Evolutionary conservation across 2,113 vertebrate species (phyloP), one percentile per base, ranked within the genome.

Genomic region (Nyctereutes procyonoides): DNA sequence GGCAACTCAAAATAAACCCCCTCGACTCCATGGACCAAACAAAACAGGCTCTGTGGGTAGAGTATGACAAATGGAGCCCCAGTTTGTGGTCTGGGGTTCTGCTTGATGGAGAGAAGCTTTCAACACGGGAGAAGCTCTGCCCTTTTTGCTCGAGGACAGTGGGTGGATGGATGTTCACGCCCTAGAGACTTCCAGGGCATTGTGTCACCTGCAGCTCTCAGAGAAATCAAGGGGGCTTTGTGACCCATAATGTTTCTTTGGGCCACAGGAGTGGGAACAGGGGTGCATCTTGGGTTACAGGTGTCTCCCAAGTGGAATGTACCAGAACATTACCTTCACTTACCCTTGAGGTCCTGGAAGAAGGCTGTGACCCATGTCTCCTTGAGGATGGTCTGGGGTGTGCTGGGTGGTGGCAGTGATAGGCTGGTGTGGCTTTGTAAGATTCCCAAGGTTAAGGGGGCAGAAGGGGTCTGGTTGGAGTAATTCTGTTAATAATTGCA

Each of bases 31-130:
- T 5, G 3, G 32, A 43, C 69, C 63, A 4, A 43, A 20, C 0
- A 6, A 28, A 38, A 14, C 19, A 1, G 11, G 11, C 58, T 32
- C 51, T 0, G 0, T 35, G 67, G 22, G 32, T 10, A 65, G 73
- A 38, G 24, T 35, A 1, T 4, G 60, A 8, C 43, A 56, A 0
- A 0, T 0, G 62, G 35, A 28, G 19, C 17, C 55, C 60, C 13
- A 7, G 0, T 60, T 77, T n/a, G 69, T 67, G n/a, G 28, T 8
- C 86, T 5, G 3, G 60, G 43, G 71, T 77, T 19, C 0, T 4
- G 11, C 22, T 55, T 84, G 14, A 43, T 62, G 53, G n/a, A 48
- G n/a, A 26, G 80, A 32, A 16, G 19, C 38, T 30, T 2, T 32
- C 1, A 0, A 0, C 24, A 2, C 0, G 17, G 38, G 22, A 56